Evolutionary conservation across 1,140 invertebrate genomes (phyloP).

Genomic region (Bombus fervidus): DNA sequence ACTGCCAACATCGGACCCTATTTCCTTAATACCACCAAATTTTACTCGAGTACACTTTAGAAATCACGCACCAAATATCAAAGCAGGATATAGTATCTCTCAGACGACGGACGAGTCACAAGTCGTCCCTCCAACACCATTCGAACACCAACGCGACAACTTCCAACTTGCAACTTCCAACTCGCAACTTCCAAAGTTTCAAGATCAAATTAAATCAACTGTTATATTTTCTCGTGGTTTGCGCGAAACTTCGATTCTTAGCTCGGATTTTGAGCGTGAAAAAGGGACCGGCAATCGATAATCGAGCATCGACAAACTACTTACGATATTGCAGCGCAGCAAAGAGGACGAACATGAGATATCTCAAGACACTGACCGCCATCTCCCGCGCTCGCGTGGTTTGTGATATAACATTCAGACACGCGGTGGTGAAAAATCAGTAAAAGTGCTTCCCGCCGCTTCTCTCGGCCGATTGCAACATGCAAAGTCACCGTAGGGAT

Average conservation of each 20-base stretch:
- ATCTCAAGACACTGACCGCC: conserved; percentile 77
- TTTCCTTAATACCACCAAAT: not conserved
- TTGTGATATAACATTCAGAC: conserved; percentile 80
- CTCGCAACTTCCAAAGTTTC: too few relatives aligned
- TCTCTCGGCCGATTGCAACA: conserved; percentile 65
- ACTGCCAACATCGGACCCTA: not conserved
- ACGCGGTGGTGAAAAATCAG: conserved; percentile 72
- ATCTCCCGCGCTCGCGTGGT: conserved; percentile 77
- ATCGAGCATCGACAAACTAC: conserved; percentile 52
- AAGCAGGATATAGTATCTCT: not conserved
- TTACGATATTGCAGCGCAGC: conserved; percentile 69
- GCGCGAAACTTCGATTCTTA: not conserved
- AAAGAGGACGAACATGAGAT: conserved; percentile 65
- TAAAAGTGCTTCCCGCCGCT: conserved; percentile 72
- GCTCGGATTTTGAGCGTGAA: too few relatives aligned
- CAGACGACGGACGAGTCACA: not conserved
- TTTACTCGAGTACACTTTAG: not conserved
- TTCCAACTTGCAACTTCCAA: not conserved
- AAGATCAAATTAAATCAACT: too few relatives aligned
- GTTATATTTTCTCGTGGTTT: too few relatives aligned
- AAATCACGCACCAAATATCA: not conserved
- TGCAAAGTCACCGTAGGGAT: conserved; percentile 70
- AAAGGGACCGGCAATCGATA: too few relatives aligned
- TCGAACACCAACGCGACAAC: too few relatives aligned
- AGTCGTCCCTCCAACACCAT: too few relatives aligned